Base-by-base conservation (phyloP, 2,113 vertebrate genomes). In the Chascanopsetta lugubris region DNA sequence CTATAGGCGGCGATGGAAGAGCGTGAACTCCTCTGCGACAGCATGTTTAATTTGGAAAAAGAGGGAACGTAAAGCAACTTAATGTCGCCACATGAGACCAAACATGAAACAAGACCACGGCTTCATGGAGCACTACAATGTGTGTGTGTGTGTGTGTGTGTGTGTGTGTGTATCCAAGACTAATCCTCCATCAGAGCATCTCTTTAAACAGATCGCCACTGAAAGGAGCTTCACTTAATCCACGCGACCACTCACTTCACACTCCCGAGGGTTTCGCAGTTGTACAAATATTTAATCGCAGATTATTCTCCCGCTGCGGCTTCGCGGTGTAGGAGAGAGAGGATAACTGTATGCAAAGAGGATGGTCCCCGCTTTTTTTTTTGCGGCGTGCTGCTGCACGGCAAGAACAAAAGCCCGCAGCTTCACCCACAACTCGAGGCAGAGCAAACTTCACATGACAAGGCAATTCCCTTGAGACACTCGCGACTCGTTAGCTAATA, bases 161-260 rank as follows among this genome's bases (percentile, higher is more conserved):
- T 79, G 53, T 25, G 53, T 13, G 38, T 8, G 34, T 56, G 72
- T 50, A 61, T 79, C n/a, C 67, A 68, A 43, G 18, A 27, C 36
- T 69, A 69, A 69, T 75, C 72, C 72, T 53, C 9, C 7, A 21
- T 26, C 26, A 24, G 21, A 57, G 29, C 25, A 34, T 54, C 7
- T 20, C 67, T 69, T 69, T 29, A 32, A 60, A 55, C 18, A 30
- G 36, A 77, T 56, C 45, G 40, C 49, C 25, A 27, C 20, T 55
- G 29, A 60, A 45, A 68, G 45, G 18, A 25, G 26, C 22, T 17
- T 6, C n/a, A 30, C 3, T 51, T 69, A 79, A 69, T 57, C 56
- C 74, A 69, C 15, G 49, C 26, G 51, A 4, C n/a, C 20, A 45
- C 40, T 26, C 17, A 4, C 13, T 24, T 45, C 40, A 26, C 26